Conservation (phyloP, 1,140 invertebrate species). For the Lineus longissimus region DNA sequence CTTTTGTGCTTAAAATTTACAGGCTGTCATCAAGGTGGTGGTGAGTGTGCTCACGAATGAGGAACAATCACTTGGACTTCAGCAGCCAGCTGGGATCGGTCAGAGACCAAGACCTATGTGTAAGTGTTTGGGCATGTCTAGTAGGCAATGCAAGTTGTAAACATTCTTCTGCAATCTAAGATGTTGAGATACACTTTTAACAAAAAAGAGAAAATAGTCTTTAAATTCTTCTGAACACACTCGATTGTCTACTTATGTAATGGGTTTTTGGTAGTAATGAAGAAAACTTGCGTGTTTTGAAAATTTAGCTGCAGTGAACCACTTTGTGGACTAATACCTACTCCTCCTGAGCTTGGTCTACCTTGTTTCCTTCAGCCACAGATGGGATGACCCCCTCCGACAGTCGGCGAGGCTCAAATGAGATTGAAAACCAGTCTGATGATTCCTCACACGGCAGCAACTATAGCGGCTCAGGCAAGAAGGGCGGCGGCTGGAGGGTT, state of each 20-base stretch:
- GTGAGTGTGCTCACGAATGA: constrained; percentile 68
- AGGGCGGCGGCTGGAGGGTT: constrained; percentile 11
- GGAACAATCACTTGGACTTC: constrained; percentile 67
- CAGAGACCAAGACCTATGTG: constrained; percentile 68
- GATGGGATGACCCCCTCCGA: constrained; percentile 17
- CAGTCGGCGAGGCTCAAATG: constrained; percentile 18
- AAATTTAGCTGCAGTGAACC: no score
- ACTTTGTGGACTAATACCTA: no score
- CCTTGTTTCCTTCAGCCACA: constrained; percentile 25
- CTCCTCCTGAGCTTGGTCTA: no score
- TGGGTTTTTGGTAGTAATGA: no score
- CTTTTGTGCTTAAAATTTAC: no score
- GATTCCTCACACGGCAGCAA: constrained; percentile 19
- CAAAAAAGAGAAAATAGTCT: no score
- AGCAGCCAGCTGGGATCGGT: constrained; percentile 72
- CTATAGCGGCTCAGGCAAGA: constrained; percentile 20
- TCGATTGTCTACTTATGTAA: no score
- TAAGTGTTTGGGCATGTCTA: constrained; percentile 21
- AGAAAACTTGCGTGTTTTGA: no score
- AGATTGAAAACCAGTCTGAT: constrained; percentile 16
- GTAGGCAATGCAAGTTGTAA: no score
- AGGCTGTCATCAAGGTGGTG: constrained; percentile 65
- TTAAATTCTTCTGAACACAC: no score
- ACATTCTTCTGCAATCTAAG: not conserved
- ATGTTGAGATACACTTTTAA: no score